A percentile compares a stretch with the other conserved stretches of the same genome.
Conservation (phyloP, 1,140 invertebrate genomes). For the Drosophila tani region DNA sequence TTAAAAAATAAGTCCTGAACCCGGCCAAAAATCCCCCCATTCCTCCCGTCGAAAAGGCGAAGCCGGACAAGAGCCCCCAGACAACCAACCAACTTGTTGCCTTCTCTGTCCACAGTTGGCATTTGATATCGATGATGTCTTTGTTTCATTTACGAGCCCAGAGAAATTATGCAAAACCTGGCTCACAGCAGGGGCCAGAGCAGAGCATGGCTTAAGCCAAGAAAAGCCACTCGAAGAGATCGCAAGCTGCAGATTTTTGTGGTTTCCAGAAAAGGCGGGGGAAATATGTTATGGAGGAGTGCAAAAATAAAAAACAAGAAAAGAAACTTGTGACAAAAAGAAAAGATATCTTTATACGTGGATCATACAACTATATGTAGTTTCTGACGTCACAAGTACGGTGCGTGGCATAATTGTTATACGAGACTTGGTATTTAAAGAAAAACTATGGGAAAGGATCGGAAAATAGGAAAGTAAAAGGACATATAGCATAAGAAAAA, state of each 20-base stretch:
- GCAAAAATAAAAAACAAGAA: conserved; percentile 22
- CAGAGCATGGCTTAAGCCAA: conserved; percentile 22
- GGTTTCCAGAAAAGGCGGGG: conserved; percentile 33
- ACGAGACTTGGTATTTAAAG: neutral
- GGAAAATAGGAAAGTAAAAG: neutral
- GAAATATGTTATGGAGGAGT: conserved; percentile 18
- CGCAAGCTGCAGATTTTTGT: conserved; percentile 52
- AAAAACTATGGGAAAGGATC: neutral
- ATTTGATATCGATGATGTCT: conserved; percentile 82
- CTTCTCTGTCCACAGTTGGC: conserved; percentile 42
- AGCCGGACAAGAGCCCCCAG: conserved; percentile 62
- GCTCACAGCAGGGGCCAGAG: conserved; percentile 45
- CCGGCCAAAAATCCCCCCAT: neutral
- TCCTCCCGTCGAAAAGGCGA: conserved; percentile 41
- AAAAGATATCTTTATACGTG: conserved; percentile 45
- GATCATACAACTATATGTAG: conserved; percentile 36
- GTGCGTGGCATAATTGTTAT: conserved; percentile 4
- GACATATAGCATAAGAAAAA: too few relatives aligned
- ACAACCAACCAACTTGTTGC: conserved; percentile 50
- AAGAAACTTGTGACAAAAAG: conserved; percentile 48
- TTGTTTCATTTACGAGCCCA: conserved; percentile 73
- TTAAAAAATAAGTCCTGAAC: conserved; percentile 37
- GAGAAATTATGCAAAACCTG: conserved; percentile 56
- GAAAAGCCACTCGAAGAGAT: conserved; percentile 35
- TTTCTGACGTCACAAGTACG: neutral